Conservation (phyloP, 2,113 vertebrate species). For the Rostratula benghalensis region DNA sequence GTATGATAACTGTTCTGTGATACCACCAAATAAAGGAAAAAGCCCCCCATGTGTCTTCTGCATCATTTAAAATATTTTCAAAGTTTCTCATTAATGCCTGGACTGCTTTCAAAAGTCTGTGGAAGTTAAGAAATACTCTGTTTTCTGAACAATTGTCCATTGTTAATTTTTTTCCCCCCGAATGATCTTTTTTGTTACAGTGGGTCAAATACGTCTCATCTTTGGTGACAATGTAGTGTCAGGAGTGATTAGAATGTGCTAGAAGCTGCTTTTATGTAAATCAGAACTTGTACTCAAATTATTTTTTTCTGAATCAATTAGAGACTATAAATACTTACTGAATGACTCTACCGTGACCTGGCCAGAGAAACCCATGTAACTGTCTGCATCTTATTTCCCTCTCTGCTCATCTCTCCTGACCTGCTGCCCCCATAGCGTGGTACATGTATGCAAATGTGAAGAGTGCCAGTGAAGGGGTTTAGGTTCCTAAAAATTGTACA, state of each 20-base stretch:
- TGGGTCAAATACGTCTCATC: neutral
- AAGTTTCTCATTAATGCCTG: neutral
- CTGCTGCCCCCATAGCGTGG: neutral
- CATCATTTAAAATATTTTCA: neutral
- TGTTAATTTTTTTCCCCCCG: neutral
- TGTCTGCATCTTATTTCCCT: neutral
- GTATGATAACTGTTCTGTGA: neutral
- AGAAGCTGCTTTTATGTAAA: neutral
- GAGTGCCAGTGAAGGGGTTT: neutral
- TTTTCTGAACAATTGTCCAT: neutral
- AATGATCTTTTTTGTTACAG: neutral
- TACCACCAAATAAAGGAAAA: neutral
- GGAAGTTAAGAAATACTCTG: neutral
- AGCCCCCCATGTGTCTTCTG: neutral
- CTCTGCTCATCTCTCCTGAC: neutral
- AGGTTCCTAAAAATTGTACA: neutral
- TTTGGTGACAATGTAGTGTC: neutral
- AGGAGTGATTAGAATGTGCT: neutral
- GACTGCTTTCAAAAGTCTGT: neutral
- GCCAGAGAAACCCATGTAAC: neutral
- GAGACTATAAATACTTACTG: neutral
- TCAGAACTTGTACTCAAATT: neutral
- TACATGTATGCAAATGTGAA: neutral
- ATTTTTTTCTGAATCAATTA: neutral
- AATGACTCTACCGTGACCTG: neutral